Evolutionary conservation across 2,888 invertebrate genomes (phyloP).

Genomic region (Anorthoa munda): DNA sequence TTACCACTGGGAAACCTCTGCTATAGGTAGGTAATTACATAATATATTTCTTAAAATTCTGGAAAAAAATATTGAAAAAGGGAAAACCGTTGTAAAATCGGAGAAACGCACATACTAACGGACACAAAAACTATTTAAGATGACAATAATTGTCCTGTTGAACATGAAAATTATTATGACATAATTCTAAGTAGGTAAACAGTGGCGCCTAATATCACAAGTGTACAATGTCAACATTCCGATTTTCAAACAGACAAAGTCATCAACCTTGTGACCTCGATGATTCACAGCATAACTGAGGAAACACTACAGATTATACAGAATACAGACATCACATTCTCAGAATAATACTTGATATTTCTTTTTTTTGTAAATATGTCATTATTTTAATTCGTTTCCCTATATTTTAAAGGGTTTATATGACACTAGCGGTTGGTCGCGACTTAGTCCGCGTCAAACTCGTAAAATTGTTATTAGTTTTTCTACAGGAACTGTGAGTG

Average conservation of each 20-base stretch:
- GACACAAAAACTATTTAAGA: no score
- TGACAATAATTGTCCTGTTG: no score
- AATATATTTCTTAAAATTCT: no score
- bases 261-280: constrained; percentile 38
- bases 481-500: no score
- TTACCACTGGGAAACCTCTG: no score
- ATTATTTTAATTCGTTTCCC: constrained; percentile 12
- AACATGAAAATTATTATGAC: neutral
- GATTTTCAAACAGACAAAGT: constrained; percentile 4
- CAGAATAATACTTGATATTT: constrained; percentile 1
- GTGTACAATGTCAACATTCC: neutral
- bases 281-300: constrained; percentile 43
- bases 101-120: no score
- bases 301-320: constrained; percentile 13
- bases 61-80: no score
- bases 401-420: neutral
- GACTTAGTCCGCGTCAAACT: no score
- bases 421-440: no score
- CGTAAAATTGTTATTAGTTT: no score
- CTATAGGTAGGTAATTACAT: no score
- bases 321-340: constrained; percentile 18
- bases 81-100: no score
- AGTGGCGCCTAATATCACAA: neutral
- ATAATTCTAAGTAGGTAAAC: neutral
- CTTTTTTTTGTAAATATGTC: neutral